These are phyloP conservation scores for Drosophila pruinosa DNA, from an alignment of 1,140 invertebrate genomes.

Conservation along the genomic window DNA sequence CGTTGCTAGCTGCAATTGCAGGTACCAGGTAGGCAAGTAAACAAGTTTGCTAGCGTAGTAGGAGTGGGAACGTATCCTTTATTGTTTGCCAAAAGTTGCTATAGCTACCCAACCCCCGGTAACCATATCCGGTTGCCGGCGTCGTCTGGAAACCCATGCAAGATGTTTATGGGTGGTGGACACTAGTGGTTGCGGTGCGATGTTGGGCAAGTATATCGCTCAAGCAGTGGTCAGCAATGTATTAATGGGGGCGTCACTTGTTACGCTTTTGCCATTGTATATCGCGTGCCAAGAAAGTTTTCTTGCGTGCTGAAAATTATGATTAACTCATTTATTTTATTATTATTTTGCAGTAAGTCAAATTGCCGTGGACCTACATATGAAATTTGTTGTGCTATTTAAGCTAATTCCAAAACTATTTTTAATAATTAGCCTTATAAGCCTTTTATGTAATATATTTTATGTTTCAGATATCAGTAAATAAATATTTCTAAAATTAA, in stretches of 20 bases:
- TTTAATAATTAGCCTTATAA: background rate
- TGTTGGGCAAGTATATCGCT: background rate
- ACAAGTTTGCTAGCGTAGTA: constrained; percentile 41
- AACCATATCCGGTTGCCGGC: background rate
- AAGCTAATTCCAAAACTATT: background rate
- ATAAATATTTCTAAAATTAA: too few species aligned
- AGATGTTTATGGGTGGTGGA: constrained; percentile 42
- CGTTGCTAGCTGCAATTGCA: constrained; percentile 57
- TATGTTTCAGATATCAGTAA: background rate
- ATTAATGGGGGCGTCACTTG: constrained; percentile 46
- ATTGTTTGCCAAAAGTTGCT: constrained; percentile 64
- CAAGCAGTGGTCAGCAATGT: constrained; percentile 20
- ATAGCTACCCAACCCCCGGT: constrained; percentile 70
- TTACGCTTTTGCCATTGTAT: constrained; percentile 46
- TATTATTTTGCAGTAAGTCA: constrained; percentile 27
- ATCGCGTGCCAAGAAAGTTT: constrained; percentile 17
- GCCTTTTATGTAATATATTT: too few species aligned
- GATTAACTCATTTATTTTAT: constrained; percentile 58
- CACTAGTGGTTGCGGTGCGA: background rate
- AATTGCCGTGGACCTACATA: background rate
- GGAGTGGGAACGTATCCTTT: constrained; percentile 24
- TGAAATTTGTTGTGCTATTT: background rate
- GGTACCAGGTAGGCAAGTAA: constrained; percentile 58
- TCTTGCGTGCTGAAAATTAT: constrained; percentile 63
- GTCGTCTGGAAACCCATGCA: constrained; percentile 50